Evolutionary conservation across 2,113 vertebrate species (phyloP).

Genomic region (Loxodonta africana): DNA sequence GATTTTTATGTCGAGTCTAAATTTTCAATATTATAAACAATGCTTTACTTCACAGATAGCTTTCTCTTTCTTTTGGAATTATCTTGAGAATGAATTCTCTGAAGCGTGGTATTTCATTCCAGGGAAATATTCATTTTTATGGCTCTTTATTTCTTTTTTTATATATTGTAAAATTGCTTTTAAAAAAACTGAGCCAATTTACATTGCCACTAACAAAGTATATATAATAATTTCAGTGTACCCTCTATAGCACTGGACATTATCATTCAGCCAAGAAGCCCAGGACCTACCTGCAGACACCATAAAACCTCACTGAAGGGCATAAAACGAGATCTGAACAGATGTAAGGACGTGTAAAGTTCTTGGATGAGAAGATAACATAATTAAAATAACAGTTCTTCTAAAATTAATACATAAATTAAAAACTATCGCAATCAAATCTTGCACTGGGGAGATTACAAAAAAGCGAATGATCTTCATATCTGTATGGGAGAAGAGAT

Average conservation of each 20-base stretch:
- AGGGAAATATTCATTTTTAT: neutral
- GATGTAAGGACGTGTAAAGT: rapidly evolving
- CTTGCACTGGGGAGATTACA: neutral
- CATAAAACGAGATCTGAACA: neutral
- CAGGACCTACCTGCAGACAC: rapidly evolving
- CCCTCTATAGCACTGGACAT: neutral
- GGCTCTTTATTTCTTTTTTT: too few species aligned
- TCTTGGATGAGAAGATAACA: neutral
- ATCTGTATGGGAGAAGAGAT: neutral
- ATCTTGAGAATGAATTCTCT: neutral
- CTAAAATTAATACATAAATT: neutral
- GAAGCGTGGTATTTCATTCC: neutral
- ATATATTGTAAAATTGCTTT: neutral
- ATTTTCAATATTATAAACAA: neutral
- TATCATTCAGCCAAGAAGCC: neutral
- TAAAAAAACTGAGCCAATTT: neutral
- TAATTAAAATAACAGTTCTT: neutral
- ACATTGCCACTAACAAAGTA: neutral
- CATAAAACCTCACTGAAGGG: neutral
- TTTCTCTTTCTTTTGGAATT: neutral
- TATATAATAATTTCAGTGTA: rapidly evolving
- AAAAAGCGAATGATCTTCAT: neutral
- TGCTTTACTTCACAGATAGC: too few species aligned
- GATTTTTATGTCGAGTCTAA: neutral
- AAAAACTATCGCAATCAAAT: neutral